Evolutionary conservation across 2,113 vertebrate species (phyloP).

Genomic region (Oceanodroma tethys): DNA sequence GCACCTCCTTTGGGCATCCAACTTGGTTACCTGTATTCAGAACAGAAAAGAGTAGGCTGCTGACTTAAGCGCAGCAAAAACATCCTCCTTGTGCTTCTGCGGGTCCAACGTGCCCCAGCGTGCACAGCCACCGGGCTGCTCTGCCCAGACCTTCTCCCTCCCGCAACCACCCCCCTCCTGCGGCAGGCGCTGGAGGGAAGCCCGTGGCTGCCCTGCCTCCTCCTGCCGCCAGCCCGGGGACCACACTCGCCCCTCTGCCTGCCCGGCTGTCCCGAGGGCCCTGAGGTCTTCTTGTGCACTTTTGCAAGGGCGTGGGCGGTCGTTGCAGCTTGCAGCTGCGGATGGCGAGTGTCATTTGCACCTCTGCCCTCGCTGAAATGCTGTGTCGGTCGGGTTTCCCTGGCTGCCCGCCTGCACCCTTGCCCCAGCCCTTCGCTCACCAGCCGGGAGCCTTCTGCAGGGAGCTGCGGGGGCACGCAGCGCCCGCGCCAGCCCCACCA

Average conservation of each 20-base stretch:
- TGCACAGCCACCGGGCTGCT: neutral
- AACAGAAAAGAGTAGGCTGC: neutral
- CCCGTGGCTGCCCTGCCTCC: neutral
- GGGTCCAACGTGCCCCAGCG: accelerated
- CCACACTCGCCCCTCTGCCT: neutral
- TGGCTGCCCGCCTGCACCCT: neutral
- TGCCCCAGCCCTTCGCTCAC: neutral
- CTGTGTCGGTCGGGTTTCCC: neutral
- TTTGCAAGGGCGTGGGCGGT: neutral
- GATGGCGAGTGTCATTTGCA: no score
- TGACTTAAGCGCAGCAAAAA: neutral
- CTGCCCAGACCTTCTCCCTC: neutral
- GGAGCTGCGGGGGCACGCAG: neutral
- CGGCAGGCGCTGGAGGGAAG: no score
- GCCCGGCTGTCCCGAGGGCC: neutral
- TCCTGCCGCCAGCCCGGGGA: neutral
- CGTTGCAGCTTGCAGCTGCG: neutral
- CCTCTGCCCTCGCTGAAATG: neutral
- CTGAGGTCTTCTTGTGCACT: neutral
- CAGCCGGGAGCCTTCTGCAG: neutral
- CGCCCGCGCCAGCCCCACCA: neutral
- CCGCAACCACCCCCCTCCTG: accelerated
- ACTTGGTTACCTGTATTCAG: neutral
- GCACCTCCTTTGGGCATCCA: neutral
- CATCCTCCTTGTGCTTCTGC: neutral